These are phyloP conservation scores for Drosophila planitibia DNA, from an alignment of 2,888 invertebrate species.

Conservation along the genomic window DNA sequence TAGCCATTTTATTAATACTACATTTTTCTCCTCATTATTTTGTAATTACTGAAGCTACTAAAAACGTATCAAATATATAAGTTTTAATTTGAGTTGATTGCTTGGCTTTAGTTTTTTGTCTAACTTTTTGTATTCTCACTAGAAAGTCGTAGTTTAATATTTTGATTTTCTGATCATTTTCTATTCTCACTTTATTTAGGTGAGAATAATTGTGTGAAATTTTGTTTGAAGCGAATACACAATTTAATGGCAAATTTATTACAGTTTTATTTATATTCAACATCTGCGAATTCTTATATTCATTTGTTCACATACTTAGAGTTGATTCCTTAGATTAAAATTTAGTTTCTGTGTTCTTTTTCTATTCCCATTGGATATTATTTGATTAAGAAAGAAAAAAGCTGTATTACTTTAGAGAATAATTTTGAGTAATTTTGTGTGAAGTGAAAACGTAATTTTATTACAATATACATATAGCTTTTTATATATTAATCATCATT, in stretches of 20 bases:
- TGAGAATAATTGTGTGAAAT: background rate
- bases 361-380: background rate
- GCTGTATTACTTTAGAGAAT: background rate
- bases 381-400: background rate
- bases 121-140: background rate
- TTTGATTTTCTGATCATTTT: background rate
- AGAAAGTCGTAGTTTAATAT: background rate
- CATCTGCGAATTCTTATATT: background rate
- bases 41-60: background rate
- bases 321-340: background rate
- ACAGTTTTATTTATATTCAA: background rate
- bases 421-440: background rate
- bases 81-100: background rate
- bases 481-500: background rate
- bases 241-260: background rate
- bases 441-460: background rate
- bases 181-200: fast-evolving
- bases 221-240: background rate
- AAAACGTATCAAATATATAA: background rate
- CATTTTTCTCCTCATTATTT: background rate
- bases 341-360: background rate
- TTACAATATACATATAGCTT: background rate
- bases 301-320: background rate
- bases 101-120: background rate
- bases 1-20: background rate